Conservation (phyloP, 2,113 vertebrate genomes). For the Mola mola region DNA sequence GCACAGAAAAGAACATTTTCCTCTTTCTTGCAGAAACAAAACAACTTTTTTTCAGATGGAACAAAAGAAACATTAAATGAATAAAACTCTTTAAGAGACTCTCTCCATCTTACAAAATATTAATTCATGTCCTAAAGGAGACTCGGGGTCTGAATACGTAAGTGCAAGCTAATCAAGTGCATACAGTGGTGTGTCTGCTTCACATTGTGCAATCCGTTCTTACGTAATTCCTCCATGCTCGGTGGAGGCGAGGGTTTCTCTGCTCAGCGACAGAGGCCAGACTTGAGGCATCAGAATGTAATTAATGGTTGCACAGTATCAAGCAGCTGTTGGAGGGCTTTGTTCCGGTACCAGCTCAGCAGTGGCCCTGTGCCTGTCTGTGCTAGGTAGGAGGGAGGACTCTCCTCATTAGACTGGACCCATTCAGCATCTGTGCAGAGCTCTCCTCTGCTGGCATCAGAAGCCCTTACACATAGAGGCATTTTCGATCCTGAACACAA, state of each 20-base stretch:
- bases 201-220: slow-evolving; percentile 50
- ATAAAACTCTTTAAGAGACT: slow-evolving; percentile 17
- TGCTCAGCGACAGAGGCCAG: slow-evolving; percentile 52
- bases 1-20: background rate
- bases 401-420: slow-evolving; percentile 45
- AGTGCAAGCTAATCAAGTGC: slow-evolving; percentile 11
- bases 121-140: slow-evolving; percentile 9
- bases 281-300: slow-evolving; percentile 72
- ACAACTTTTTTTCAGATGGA: no score
- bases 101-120: slow-evolving; percentile 20
- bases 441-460: slow-evolving; percentile 40
- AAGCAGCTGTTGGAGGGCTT: slow-evolving; percentile 72
- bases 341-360: slow-evolving; percentile 69
- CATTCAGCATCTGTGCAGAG: no score
- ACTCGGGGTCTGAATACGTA: slow-evolving; percentile 16
- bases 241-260: slow-evolving; percentile 33
- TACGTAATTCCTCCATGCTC: slow-evolving; percentile 57
- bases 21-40: no score
- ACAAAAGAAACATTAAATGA: slow-evolving; percentile 1
- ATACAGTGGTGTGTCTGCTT: slow-evolving; percentile 33
- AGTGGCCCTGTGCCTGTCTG: slow-evolving; percentile 47
- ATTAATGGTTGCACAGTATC: slow-evolving; percentile 76
- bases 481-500: slow-evolving; percentile 2
- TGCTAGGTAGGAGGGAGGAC: slow-evolving; percentile 42
- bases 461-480: slow-evolving; percentile 22